Evolutionary conservation across 2,113 vertebrate genomes (phyloP), one percentile per base, ranked within the genome.

Genomic region (Cephalopterus ornatus): DNA sequence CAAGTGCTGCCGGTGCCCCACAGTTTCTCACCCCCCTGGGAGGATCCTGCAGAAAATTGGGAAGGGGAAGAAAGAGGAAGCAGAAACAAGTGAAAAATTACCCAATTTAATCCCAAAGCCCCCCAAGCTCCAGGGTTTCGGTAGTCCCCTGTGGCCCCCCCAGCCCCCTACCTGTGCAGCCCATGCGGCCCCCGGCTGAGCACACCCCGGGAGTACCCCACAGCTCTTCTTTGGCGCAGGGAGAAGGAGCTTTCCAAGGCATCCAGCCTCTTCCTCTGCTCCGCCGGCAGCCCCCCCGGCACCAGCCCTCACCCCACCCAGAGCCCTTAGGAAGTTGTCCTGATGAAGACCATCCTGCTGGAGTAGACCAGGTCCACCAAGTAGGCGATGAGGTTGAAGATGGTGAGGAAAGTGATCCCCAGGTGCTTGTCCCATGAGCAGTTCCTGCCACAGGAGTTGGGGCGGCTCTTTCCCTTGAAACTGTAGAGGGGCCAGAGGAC

Each of bases 401-500:
- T 97, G 26, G 98, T 98, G 97, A 99, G 98, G 87, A 98, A 96
- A 23, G 98, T 95, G 56, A 99, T 65, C 3, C 98, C 98, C 41
- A 98, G 95, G 14, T 50, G 14, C 20, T 66, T 94, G 93, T 98
- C 27, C 98, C 98, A 98, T 2, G 0, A 0, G 74, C 98, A 98
- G 7, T 1, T 0, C 41, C 50, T 88, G 11, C 0, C 0, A 0
- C 11, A 11, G 4, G 81, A 3, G 3, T n/a, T 4, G 4, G 90
- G 37, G 23, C 93, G 68, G 13, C 0, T 10, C 3, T 0, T n/a
- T 5, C 65, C 6, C 18, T 2, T 16, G 76, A 99, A 98, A 92
- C 85, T 96, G 95, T 98, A 99, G 9, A 98, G 7, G 2, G 99
- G 99, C 99, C 99, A 99, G n/a, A 99, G 14, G n/a, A 99, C 12